phyloP scores from a whole-genome alignment of 2,113 vertebrate species.

The Motacilla alba region DNA sequence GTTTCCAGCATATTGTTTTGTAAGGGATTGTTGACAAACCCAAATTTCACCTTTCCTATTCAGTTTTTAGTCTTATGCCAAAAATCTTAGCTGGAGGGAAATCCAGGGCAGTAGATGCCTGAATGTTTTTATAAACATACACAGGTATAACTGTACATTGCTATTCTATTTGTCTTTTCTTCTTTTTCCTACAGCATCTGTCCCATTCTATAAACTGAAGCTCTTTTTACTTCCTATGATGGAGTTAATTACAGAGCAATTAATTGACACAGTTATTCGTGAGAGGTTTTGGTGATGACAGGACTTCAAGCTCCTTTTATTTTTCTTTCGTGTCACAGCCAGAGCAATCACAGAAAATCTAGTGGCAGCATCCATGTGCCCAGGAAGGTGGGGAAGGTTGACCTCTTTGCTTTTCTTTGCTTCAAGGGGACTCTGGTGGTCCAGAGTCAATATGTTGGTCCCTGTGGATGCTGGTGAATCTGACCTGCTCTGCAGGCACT shows the following conservation, averaged over 20 bases:
- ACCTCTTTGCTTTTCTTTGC: neutral
- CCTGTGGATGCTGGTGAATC: neutral
- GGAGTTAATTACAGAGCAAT: neutral
- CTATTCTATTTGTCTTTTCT: neutral
- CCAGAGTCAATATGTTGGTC: neutral
- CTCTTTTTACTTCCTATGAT: neutral
- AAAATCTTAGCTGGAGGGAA: neutral
- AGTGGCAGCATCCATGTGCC: neutral
- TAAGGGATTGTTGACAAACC: neutral
- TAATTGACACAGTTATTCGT: neutral
- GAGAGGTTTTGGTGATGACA: neutral
- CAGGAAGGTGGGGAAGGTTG: neutral
- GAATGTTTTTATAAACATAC: neutral
- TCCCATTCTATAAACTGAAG: neutral
- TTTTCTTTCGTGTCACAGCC: neutral
- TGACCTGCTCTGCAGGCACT: neutral
- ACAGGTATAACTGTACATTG: neutral
- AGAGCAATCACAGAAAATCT: neutral
- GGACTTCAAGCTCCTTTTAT: neutral
- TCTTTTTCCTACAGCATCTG: neutral
- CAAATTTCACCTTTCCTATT: neutral
- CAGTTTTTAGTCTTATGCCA: neutral
- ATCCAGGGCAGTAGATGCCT: neutral
- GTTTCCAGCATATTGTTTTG: neutral
- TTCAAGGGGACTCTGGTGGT: fast-evolving